A percentile compares a stretch with the other conserved stretches of the same genome.
phyloP scores from a whole-genome alignment of 2,888 invertebrate species.

The Oligia latruncula region DNA sequence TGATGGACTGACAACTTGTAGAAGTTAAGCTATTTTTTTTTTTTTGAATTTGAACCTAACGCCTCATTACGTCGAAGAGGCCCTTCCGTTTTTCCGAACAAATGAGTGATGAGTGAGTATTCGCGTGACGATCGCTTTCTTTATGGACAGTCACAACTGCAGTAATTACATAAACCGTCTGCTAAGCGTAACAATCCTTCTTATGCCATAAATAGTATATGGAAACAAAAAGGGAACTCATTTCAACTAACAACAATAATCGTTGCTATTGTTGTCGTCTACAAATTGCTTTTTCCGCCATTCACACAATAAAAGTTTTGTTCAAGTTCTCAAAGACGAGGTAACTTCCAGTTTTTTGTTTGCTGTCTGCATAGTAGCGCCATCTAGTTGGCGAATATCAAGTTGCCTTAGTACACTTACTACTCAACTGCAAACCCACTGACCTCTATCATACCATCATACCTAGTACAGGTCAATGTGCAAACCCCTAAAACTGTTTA shows the following conservation, averaged over 20 bases:
- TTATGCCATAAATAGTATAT: not conserved
- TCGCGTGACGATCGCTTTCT: too few species aligned
- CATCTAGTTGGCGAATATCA: slow-evolving; percentile 35
- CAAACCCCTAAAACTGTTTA: not conserved
- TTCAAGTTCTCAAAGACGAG: slow-evolving; percentile 1
- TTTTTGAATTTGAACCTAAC: too few species aligned
- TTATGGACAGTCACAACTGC: too few species aligned
- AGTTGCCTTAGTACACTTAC: not conserved
- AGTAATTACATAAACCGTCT: not conserved
- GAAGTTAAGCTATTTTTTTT: too few species aligned
- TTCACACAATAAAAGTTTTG: slow-evolving; percentile 39
- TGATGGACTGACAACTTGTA: too few species aligned
- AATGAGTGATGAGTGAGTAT: too few species aligned
- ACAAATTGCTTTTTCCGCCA: slow-evolving; percentile 49
- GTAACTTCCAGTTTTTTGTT: not conserved
- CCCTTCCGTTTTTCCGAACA: too few species aligned
- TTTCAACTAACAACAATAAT: slow-evolving; percentile 10
- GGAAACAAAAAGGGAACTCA: slow-evolving; percentile 13
- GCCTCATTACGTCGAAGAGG: too few species aligned
- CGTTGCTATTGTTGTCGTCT: slow-evolving; percentile 30
- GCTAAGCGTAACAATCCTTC: not conserved
- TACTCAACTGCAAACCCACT: not conserved
- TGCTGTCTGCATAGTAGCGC: not conserved
- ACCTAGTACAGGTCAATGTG: too few species aligned
- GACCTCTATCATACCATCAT: too few species aligned